phyloP scores from a whole-genome alignment of 2,888 invertebrate species.

The Ochlodes sylvanus region DNA sequence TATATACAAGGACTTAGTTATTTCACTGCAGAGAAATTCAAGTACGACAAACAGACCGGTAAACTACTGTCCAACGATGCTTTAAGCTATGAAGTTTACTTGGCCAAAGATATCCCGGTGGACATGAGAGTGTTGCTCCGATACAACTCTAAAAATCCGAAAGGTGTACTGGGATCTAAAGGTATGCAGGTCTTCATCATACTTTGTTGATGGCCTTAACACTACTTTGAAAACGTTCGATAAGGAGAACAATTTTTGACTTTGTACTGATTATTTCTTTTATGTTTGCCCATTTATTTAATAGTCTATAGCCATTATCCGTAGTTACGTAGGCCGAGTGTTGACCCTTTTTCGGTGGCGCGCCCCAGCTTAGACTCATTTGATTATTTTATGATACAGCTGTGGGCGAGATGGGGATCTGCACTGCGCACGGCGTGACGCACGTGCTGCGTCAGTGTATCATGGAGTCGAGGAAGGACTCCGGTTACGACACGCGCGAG shows the following conservation, averaged over 20 bases:
- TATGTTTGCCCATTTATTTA: no score
- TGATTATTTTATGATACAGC: conserved; percentile 51
- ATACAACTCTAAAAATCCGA: conserved; percentile 86
- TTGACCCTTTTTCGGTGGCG: no score
- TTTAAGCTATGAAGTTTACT: conserved; percentile 89
- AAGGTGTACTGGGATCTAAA: conserved; percentile 88
- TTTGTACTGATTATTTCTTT: no score
- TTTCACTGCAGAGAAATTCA: conserved; percentile 88
- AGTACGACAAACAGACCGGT: conserved; percentile 86
- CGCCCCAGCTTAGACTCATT: no score
- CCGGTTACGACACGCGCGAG: conserved; percentile 59
- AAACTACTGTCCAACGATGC: conserved; percentile 88
- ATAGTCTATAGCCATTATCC: no score
- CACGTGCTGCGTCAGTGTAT: conserved; percentile 69
- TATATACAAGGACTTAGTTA: conserved; percentile 89
- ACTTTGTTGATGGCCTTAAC: no score
- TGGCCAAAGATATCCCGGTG: conserved; percentile 88
- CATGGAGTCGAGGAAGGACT: conserved; percentile 67
- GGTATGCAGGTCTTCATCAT: conserved; percentile 61
- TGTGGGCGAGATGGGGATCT: conserved; percentile 76
- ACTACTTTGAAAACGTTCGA: no score
- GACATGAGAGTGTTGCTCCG: conserved; percentile 87
- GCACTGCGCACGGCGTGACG: conserved; percentile 62
- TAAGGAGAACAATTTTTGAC: no score
- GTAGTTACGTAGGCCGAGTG: no score